Evolutionary conservation across 2,888 invertebrate genomes (phyloP), one percentile per base, ranked within the genome.

Genomic region (Polydrusus tereticollis): DNA sequence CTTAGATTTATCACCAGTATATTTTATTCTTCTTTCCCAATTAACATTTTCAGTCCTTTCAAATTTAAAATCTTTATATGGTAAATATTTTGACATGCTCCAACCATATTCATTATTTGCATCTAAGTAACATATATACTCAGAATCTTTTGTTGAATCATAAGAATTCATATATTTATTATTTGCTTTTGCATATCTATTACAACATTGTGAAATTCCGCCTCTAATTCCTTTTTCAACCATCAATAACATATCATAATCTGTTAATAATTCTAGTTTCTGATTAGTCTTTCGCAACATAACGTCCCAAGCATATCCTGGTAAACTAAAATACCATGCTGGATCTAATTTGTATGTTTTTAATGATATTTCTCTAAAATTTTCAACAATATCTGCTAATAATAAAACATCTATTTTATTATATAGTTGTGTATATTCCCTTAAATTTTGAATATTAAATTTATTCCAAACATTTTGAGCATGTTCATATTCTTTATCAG

Each of bases 181-280:
- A 38, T 59, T 67, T 26, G 67, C 67, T 23, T 20, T 10, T 23
- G 21, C 59, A 20, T 41, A n/a, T 8, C 21, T 36, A 23, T 23
- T 59, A 67, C 67, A 67, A 12, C 41, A 41, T 58, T 43, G 45
- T 59, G 29, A 29, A 69, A 29, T 21, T 8, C 69, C 50, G 4
- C 62, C 62, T 23, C 60, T 59, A 33, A 68, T 69, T 12, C 69
- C 69, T 14, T 26, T 21, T 50, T 69, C 62, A 16, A 69, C 23
- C 45, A 69, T 62, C 29, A 50, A 33, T 38, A 71, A 23, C 60
- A 64, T 72, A 58, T 73, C 73, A 16, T 47, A 20, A 45, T 73
- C 69, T 6, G 69, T 65, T 47, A 70, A 59, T 10, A 73, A 57
- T 43, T 73, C 60, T 14, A 73, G n/a, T 26, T 66, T 29, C 18